Evolutionary conservation across 2,797 vertebrate species (phyloP).

Genomic region (Zalophus californianus): DNA sequence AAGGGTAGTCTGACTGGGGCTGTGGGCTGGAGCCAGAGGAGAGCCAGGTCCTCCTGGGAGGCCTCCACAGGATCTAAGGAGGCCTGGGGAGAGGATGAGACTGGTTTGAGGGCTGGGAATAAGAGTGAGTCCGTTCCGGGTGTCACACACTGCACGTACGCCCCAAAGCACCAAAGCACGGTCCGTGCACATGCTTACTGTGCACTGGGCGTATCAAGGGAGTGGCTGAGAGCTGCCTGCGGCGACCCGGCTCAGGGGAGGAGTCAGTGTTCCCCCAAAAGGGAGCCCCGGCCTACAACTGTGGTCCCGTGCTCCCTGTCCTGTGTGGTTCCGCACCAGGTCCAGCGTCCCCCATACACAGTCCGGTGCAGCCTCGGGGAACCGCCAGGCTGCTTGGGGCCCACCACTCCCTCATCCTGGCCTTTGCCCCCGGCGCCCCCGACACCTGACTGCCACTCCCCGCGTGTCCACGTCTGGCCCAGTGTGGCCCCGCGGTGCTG

Average conservation of each 20-base stretch:
- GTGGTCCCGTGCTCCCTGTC: not conserved
- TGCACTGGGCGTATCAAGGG: not conserved
- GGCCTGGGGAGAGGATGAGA: not conserved
- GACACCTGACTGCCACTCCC: not conserved
- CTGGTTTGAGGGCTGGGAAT: not conserved
- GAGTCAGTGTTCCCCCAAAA: not conserved
- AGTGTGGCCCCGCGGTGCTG: not conserved
- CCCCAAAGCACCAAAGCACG: no score
- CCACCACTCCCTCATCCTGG: not conserved
- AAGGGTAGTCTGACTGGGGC: not conserved
- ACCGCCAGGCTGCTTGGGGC: not conserved
- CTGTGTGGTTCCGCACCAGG: not conserved
- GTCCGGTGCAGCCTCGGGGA: not conserved
- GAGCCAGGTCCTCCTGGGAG: not conserved
- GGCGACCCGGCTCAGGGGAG: not conserved
- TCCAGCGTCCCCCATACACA: not conserved
- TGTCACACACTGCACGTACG: not conserved
- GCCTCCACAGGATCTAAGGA: not conserved
- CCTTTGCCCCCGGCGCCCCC: not conserved
- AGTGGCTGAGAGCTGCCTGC: not conserved
- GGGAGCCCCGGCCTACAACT: not conserved
- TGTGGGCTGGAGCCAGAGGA: not conserved
- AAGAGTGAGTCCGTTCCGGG: not conserved
- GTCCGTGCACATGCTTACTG: not conserved
- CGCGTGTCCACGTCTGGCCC: not conserved